A percentile compares a stretch with the other conserved stretches of the same genome.
Evolutionary conservation across 2,797 vertebrate species (phyloP).

Genomic region (Halcyon smyrnensis): DNA sequence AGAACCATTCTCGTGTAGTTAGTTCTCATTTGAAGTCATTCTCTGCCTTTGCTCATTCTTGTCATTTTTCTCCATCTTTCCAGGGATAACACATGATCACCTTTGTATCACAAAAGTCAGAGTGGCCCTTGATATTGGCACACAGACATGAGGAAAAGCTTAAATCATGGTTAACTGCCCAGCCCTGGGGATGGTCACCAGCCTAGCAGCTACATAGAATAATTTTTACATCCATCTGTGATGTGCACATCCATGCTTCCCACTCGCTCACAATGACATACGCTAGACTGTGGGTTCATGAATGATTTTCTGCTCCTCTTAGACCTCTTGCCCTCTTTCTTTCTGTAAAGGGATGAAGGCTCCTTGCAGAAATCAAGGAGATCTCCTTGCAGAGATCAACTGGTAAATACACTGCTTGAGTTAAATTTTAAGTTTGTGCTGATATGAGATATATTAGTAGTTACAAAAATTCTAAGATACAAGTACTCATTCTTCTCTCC

Average conservation of each 20-base stretch:
- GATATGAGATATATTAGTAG: background rate
- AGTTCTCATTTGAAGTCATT: background rate
- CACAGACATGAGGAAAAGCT: background rate
- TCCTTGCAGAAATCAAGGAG: background rate
- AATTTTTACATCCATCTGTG: background rate
- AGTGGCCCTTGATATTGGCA: background rate
- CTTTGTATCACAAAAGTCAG: background rate
- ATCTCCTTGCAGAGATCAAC: no score
- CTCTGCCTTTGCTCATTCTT: background rate
- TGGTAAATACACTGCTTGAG: background rate
- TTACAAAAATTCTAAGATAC: background rate
- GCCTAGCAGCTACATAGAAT: background rate
- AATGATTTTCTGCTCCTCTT: background rate
- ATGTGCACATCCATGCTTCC: background rate
- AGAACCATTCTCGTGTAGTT: background rate
- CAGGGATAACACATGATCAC: background rate
- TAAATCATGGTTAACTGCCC: background rate
- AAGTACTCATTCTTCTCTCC: background rate
- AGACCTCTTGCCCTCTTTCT: background rate
- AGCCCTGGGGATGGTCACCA: background rate
- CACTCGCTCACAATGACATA: background rate
- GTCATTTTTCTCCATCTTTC: background rate
- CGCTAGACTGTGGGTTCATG: background rate
- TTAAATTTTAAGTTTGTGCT: background rate
- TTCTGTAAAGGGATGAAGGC: background rate